These are phyloP conservation scores for Orthonevra nobilis DNA, from an alignment of 2,888 invertebrate genomes.

Conservation along the genomic window DNA sequence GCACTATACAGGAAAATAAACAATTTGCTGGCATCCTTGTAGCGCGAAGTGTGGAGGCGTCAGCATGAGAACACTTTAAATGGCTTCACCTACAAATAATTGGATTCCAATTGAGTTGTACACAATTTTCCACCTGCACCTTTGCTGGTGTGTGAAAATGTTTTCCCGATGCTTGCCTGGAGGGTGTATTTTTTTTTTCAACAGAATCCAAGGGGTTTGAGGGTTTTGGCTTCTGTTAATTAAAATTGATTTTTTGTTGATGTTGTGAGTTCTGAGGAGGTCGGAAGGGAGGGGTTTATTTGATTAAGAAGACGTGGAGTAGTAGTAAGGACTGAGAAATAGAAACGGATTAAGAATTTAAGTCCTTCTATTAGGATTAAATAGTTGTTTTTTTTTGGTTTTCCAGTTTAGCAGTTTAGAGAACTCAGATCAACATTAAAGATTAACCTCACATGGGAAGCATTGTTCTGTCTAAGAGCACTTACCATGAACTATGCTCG, in stretches of 20 bases:
- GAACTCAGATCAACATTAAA: too few relatives aligned
- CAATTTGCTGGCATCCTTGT: slow-evolving; percentile 15
- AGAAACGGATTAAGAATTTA: too few relatives aligned
- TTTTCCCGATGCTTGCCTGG: slow-evolving; percentile 1
- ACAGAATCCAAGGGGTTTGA: background rate
- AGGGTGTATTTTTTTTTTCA: background rate
- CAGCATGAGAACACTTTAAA: slow-evolving; percentile 50
- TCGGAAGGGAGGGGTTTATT: too few relatives aligned
- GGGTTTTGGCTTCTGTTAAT: slow-evolving; percentile 32
- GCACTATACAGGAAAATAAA: slow-evolving; percentile 4
- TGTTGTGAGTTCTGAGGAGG: too few relatives aligned
- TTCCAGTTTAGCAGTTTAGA: too few relatives aligned
- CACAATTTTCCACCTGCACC: slow-evolving; percentile 55
- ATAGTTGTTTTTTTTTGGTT: too few relatives aligned
- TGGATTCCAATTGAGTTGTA: slow-evolving; percentile 65
- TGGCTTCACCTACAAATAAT: slow-evolving; percentile 62
- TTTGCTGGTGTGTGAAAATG: background rate
- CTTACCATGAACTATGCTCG: too few relatives aligned
- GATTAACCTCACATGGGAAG: too few relatives aligned
- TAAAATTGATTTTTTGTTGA: slow-evolving; percentile 65
- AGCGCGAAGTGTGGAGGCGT: background rate
- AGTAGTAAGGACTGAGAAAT: too few relatives aligned
- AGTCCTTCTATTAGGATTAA: too few relatives aligned
- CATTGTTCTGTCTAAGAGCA: too few relatives aligned
- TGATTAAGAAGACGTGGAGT: too few relatives aligned